These are phyloP conservation scores for Conops quadrifasciatus DNA, from an alignment of 2,888 invertebrate genomes.

Conservation along the genomic window DNA sequence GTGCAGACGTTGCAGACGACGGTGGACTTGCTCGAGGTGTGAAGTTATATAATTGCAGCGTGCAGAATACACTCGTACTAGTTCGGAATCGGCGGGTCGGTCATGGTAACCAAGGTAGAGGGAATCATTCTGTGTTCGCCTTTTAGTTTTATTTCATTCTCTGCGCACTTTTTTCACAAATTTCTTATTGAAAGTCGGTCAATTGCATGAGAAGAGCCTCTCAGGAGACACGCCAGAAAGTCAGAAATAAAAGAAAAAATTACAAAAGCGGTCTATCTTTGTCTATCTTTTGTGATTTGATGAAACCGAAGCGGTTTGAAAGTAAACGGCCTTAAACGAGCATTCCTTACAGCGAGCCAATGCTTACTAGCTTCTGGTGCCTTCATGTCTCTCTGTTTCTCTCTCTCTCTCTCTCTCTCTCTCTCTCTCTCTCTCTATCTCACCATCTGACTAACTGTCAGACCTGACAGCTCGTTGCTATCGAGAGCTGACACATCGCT, in stretches of 20 bases:
- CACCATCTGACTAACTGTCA: not conserved
- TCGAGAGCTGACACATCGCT: not conserved
- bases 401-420: not conserved
- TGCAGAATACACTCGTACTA: not conserved
- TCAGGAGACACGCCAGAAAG: not conserved
- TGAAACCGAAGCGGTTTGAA: no score
- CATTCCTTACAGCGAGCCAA: no score
- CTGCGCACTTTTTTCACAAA: no score
- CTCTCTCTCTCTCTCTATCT: not conserved
- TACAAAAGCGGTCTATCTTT: no score
- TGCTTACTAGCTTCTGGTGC: no score
- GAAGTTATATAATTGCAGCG: conserved; percentile 61
- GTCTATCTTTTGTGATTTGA: no score
- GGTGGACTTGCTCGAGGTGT: conserved; percentile 53
- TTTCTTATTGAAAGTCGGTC: no score
- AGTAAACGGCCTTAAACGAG: no score
- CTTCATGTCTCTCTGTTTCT: no score
- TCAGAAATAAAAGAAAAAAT: not conserved
- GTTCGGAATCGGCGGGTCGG: no score
- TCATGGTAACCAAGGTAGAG: no score
- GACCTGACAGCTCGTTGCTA: not conserved
- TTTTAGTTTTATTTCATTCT: not conserved
- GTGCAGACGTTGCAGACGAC: conserved; percentile 24
- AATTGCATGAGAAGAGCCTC: not conserved
- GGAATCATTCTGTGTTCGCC: no score